Evolutionary conservation across 2,113 vertebrate species (phyloP), one percentile per base, ranked within the genome.

Genomic region (Platycercus adscitus): DNA sequence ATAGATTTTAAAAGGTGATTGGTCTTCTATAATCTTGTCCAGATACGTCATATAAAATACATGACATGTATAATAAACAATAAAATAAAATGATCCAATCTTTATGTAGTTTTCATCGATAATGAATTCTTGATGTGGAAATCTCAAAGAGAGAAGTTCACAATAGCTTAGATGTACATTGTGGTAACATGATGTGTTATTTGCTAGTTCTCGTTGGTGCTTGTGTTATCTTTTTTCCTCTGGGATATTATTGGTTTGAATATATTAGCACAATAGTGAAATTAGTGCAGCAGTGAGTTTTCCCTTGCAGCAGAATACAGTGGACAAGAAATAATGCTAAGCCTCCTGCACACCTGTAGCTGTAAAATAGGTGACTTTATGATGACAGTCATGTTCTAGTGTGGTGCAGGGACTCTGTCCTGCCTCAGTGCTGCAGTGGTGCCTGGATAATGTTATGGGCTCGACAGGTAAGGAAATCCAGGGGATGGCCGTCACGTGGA

Each of bases 341-440:
- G 18, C 20, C 21, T 21, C 10, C 11, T 3, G 1, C 10, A 4
- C 28, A 58, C 24, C 24, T 64, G 35, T 31, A 56, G 53, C 3
- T 79, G 31, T 77, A 2, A 65, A 61, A n/a, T 26, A 7, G 46
- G 13, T 11, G 12, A 13, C 7, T 65, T 19, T 9, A 1, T n/a
- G 75, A 18, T 65, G 70, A 4, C 20, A 6, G 26, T 25, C 4
- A 0, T 3, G 14, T 21, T 56, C 58, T 7, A 3, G 55, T 20
- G 55, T 1, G 35, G 15, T 19, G 80, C 2, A 14, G 44, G 58
- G 29, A 13, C 44, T 63, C 21, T 29, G 37, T 47, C n/a, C 41
- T 1, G 1, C 49, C 12, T 18, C 21, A 0, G 8, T 10, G 47
- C 41, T 13, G 37, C 7, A 44, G 50, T 5, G 49, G 13, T 1